phyloP scores from a whole-genome alignment of 1,140 invertebrate genomes.

The Heliothis subflexa region DNA sequence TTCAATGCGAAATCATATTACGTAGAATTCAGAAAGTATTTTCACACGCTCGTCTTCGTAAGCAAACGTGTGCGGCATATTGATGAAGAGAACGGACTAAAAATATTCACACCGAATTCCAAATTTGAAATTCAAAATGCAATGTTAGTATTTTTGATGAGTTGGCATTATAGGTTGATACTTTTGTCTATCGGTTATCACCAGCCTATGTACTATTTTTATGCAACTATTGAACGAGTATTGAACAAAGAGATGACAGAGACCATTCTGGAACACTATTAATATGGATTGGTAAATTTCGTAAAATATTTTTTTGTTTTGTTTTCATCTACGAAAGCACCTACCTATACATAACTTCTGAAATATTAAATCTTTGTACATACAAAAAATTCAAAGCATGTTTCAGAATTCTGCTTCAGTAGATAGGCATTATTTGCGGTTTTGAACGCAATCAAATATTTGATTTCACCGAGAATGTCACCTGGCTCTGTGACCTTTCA shows the following conservation, averaged over 20 bases:
- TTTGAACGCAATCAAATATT: background rate
- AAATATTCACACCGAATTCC: slow-evolving; percentile 30
- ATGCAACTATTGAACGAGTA: no score
- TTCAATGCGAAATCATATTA: slow-evolving; percentile 26
- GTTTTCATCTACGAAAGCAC: no score
- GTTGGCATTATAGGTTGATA: background rate
- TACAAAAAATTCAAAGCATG: background rate
- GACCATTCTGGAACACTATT: no score
- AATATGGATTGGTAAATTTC: no score
- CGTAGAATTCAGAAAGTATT: slow-evolving; percentile 20
- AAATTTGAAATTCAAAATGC: slow-evolving; percentile 26
- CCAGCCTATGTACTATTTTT: no score
- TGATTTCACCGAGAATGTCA: background rate
- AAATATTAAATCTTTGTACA: background rate
- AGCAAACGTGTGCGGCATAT: background rate
- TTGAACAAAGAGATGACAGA: no score
- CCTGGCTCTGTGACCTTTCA: background rate
- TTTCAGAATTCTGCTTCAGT: background rate
- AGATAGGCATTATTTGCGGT: background rate
- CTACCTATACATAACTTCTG: no score
- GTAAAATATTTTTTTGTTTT: no score
- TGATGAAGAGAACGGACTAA: slow-evolving; percentile 12
- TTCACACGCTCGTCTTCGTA: slow-evolving; percentile 21
- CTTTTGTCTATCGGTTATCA: background rate
- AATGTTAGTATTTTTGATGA: slow-evolving; percentile 15